Percentiles rank a stretch among this genome's conserved stretches.
phyloP scores from a whole-genome alignment of 2,888 invertebrate species.

The Scaptomyza parva region DNA sequence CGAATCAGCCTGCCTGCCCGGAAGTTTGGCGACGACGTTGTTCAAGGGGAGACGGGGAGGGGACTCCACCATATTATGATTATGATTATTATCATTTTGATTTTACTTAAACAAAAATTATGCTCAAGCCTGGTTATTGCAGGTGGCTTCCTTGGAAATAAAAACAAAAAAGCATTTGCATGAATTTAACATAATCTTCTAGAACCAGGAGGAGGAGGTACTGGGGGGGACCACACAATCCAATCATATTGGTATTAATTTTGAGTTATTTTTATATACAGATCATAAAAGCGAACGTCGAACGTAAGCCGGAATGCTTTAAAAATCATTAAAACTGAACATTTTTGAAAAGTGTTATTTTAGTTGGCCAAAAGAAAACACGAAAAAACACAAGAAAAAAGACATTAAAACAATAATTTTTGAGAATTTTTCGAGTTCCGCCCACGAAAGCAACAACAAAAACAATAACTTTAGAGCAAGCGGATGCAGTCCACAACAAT shows the following conservation, averaged over 20 bases:
- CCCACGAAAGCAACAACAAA: slow-evolving; percentile 52
- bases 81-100: slow-evolving; percentile 43
- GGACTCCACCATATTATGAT: slow-evolving; percentile 30
- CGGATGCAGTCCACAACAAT: slow-evolving; percentile 50
- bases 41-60: background rate
- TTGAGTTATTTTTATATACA: slow-evolving; percentile 56
- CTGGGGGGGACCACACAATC: slow-evolving; percentile 11
- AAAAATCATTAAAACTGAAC: slow-evolving; percentile 60
- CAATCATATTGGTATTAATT: slow-evolving; percentile 33
- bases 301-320: slow-evolving; percentile 46
- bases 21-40: slow-evolving; percentile 68
- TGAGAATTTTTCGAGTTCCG: slow-evolving; percentile 69
- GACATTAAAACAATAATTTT: slow-evolving; percentile 58
- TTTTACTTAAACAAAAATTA: slow-evolving; percentile 43
- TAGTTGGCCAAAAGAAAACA: slow-evolving; percentile 58
- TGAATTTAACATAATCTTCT: slow-evolving; percentile 14
- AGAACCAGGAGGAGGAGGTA: background rate
- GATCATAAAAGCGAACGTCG: slow-evolving; percentile 50
- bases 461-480: slow-evolving; percentile 27
- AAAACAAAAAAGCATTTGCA: slow-evolving; percentile 41
- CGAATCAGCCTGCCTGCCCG: slow-evolving; percentile 58
- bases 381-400: slow-evolving; percentile 30
- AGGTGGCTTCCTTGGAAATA: slow-evolving; percentile 59
- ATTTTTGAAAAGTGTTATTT: slow-evolving; percentile 68
- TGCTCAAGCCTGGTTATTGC: slow-evolving; percentile 36